phyloP scores from a whole-genome alignment of 2,888 invertebrate species.

The Diploptera punctata region DNA sequence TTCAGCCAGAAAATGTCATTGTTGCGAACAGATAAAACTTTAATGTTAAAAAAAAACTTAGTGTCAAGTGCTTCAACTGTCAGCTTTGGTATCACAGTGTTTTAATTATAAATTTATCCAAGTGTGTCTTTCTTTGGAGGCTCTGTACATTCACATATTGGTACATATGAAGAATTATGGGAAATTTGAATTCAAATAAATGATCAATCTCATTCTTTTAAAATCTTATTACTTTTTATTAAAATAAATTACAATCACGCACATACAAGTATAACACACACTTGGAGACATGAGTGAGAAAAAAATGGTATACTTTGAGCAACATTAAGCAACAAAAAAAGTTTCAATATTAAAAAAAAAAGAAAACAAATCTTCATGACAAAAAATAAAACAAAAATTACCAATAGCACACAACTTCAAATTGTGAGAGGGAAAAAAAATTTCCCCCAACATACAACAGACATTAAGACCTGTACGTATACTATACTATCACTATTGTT shows the following conservation, averaged over 20 bases:
- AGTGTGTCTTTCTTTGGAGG: no score
- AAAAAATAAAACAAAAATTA: slow-evolving; percentile 31
- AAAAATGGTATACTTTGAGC: slow-evolving; percentile 34
- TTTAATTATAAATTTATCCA: no score
- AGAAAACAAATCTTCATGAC: slow-evolving; percentile 30
- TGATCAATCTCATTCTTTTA: neutral
- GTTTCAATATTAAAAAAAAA: slow-evolving; percentile 30
- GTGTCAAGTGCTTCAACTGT: no score
- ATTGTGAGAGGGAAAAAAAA: no score
- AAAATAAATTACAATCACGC: slow-evolving; percentile 44
- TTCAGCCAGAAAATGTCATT: no score
- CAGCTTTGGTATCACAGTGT: no score
- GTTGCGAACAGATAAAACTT: no score
- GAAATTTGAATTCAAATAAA: no score
- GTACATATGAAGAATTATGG: no score
- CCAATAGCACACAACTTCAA: slow-evolving; percentile 24
- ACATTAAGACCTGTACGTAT: slow-evolving; percentile 26
- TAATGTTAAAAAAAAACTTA: no score
- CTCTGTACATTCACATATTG: no score
- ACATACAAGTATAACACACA: slow-evolving; percentile 39
- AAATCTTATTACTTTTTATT: slow-evolving; percentile 42
- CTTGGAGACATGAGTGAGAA: slow-evolving; percentile 22
- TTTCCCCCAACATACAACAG: slow-evolving; percentile 19
- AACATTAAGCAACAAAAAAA: slow-evolving; percentile 29
- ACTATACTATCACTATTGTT: slow-evolving; percentile 28